phyloP scores from a whole-genome alignment of 2,113 vertebrate species.

The Athene noctua region DNA sequence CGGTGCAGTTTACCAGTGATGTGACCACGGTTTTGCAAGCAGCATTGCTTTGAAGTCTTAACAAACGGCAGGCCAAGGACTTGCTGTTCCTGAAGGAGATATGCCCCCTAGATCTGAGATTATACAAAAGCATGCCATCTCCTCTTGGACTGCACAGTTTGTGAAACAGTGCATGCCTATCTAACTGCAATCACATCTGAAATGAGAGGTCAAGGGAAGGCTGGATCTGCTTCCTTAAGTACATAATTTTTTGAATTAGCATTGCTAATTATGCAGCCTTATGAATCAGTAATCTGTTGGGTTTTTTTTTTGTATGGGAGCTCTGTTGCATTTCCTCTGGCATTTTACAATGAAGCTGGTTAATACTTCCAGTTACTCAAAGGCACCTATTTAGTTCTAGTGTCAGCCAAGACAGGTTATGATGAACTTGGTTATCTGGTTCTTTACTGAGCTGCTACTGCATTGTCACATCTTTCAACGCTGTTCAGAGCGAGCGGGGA shows the following conservation, averaged over 20 bases:
- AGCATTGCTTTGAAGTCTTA: not conserved
- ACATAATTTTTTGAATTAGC: not conserved
- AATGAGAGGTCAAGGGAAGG: not conserved
- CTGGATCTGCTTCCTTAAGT: not conserved
- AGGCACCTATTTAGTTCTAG: not conserved
- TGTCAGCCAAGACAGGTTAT: not conserved
- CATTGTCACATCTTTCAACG: not conserved
- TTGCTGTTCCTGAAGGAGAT: not conserved
- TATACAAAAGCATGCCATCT: not conserved
- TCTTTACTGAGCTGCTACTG: not conserved
- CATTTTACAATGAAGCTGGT: not conserved
- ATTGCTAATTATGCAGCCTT: slow-evolving; percentile 6
- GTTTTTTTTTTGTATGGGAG: not conserved
- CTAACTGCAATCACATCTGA: not conserved
- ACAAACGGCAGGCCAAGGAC: not conserved
- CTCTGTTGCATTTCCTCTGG: slow-evolving; percentile 8
- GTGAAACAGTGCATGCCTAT: slow-evolving; percentile 38
- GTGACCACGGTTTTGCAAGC: not conserved
- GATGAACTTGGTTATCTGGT: not conserved
- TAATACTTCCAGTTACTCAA: not conserved
- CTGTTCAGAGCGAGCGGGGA: not conserved
- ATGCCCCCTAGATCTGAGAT: not conserved
- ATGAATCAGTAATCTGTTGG: slow-evolving; percentile 33
- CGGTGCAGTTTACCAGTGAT: not conserved
- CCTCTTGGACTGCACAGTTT: not conserved